Evolutionary conservation across 2,888 invertebrate species (phyloP).

Genomic region (Pandemis cinnamomeana): DNA sequence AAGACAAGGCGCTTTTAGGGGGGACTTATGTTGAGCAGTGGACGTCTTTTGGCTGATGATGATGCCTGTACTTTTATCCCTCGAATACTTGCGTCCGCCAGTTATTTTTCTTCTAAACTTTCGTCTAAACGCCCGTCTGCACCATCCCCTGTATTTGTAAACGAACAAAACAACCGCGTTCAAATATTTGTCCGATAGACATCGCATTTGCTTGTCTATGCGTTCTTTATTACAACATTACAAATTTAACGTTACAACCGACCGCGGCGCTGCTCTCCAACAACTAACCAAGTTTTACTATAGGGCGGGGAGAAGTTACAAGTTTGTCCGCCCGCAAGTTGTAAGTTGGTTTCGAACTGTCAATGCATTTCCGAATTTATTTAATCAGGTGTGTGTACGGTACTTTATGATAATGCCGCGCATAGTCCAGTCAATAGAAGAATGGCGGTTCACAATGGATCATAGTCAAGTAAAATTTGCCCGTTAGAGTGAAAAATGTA

Average conservation of each 20-base stretch:
- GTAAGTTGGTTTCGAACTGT: conserved; percentile 16
- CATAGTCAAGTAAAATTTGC: not conserved
- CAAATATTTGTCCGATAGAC: conserved; percentile 55
- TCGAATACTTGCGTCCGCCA: no score
- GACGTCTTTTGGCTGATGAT: no score
- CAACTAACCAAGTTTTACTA: not conserved
- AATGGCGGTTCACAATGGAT: not conserved
- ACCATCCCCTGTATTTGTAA: conserved; percentile 53
- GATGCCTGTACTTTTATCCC: no score
- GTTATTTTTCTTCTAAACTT: conserved; percentile 13
- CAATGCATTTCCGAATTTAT: conserved; percentile 37
- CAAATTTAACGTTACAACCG: conserved; percentile 18
- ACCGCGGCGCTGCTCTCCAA: not conserved
- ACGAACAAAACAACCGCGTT: conserved; percentile 54
- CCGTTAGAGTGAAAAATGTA: not conserved
- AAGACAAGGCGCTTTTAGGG: no score
- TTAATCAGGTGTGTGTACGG: conserved; percentile 37
- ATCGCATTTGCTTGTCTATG: conserved; percentile 35
- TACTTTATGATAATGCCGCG: conserved; percentile 31
- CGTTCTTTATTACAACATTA: conserved; percentile 16
- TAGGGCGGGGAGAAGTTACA: not conserved
- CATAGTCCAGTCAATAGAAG: not conserved
- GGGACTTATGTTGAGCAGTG: no score
- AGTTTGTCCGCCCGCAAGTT: not conserved
- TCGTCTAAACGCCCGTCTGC: conserved; percentile 46